phyloP scores from a whole-genome alignment of 2,888 invertebrate species.

The Sminthurides aquaticus region DNA sequence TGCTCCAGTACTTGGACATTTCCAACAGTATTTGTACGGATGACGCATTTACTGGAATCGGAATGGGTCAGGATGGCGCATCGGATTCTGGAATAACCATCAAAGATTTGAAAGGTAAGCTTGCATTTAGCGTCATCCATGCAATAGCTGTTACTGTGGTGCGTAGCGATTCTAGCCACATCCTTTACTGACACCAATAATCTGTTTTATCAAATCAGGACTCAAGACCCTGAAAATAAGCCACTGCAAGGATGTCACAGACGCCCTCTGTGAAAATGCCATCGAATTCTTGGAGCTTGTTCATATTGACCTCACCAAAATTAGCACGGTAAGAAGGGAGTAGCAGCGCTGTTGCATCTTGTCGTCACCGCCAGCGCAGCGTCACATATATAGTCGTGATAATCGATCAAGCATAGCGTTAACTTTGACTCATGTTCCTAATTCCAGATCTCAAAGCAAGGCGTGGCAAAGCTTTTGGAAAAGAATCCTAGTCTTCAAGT shows the following conservation, averaged over 20 bases:
- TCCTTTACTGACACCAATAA: no score
- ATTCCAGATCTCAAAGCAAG: not conserved
- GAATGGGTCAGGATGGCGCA: not conserved
- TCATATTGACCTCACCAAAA: not conserved
- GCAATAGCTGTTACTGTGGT: no score
- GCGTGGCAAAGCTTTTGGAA: not conserved
- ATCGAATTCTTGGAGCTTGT: not conserved
- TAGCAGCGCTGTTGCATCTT: no score
- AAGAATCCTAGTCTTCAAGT: not conserved
- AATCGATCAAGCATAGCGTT: no score
- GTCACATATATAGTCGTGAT: no score
- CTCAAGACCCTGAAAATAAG: not conserved
- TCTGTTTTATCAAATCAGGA: no score
- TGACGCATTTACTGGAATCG: not conserved
- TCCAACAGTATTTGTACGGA: conserved; percentile 3
- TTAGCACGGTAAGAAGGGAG: no score
- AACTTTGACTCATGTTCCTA: no score
- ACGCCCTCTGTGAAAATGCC: not conserved
- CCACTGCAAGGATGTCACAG: not conserved
- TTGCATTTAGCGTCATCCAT: no score
- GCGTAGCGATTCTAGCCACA: no score
- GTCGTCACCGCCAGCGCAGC: no score
- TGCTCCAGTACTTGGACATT: not conserved
- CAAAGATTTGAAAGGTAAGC: not conserved
- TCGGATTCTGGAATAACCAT: not conserved